These are phyloP conservation scores for Cathartes aura DNA, from an alignment of 2,113 vertebrate genomes.

Conservation along the genomic window DNA sequence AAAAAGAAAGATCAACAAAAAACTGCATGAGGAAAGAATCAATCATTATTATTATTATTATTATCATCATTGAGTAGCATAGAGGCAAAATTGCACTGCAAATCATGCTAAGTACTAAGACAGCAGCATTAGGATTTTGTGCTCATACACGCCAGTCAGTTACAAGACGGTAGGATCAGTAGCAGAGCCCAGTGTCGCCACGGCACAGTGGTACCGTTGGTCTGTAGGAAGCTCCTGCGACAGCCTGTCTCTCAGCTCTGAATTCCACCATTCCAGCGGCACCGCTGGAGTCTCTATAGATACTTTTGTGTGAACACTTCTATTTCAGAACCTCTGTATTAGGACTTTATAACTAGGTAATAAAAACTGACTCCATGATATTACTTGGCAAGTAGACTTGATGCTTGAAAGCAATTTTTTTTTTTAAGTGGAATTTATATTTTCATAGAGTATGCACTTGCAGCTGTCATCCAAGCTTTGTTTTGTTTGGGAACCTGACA, in stretches of 20 bases:
- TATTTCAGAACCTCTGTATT: not conserved
- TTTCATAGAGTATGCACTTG: not conserved
- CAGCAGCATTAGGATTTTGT: not conserved
- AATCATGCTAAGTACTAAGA: fast-evolving
- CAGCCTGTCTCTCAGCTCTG: not conserved
- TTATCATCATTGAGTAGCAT: not conserved
- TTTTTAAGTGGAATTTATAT: not conserved
- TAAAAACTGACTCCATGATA: not conserved
- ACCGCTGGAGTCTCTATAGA: not conserved
- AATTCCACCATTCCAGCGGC: not conserved
- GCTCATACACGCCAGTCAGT: not conserved
- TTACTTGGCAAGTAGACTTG: not conserved
- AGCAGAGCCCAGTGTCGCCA: not conserved
- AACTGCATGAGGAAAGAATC: not conserved
- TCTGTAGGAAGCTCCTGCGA: not conserved
- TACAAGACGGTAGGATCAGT: fast-evolving
- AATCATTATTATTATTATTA: not conserved
- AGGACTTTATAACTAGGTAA: not conserved
- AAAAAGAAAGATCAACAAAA: not conserved
- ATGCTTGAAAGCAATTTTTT: not conserved
- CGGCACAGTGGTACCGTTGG: fast-evolving
- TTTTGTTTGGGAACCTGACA: not conserved
- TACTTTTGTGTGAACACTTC: not conserved
- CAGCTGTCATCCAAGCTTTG: not conserved
- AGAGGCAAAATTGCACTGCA: not conserved